These are phyloP conservation scores for Scaeva pyrastri DNA, from an alignment of 2,888 invertebrate genomes.

Conservation along the genomic window DNA sequence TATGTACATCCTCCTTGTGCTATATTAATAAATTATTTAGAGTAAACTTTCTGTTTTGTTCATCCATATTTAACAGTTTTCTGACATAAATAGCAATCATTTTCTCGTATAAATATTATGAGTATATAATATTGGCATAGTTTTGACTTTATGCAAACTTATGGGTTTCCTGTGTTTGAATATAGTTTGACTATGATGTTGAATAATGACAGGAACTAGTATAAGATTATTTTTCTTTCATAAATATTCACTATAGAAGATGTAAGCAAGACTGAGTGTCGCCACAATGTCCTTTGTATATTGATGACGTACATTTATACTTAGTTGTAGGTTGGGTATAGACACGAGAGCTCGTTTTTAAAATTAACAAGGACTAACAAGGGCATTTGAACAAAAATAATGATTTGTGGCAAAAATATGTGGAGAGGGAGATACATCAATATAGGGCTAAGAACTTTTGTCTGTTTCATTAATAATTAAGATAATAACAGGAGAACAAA, in stretches of 20 bases:
- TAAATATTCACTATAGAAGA: conserved; percentile 43
- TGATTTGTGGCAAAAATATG: too few relatives aligned
- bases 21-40: conserved; percentile 10
- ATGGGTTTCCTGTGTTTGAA: neutral
- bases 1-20: neutral
- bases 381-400: neutral
- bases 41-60: conserved; percentile 2
- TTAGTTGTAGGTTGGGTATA: neutral
- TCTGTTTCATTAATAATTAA: too few relatives aligned
- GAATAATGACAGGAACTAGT: conserved; percentile 7
- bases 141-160: neutral
- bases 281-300: neutral
- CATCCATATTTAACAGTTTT: neutral
- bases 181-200: conserved; percentile 11
- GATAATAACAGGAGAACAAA: too few relatives aligned
- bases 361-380: neutral
- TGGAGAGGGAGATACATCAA: too few relatives aligned
- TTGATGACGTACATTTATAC: neutral
- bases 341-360: neutral
- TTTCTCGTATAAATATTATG: conserved; percentile 3
- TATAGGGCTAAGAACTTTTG: too few relatives aligned
- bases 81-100: conserved; percentile 7
- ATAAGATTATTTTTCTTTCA: conserved; percentile 6
- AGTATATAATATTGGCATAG: neutral
- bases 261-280: conserved; percentile 27